Conservation (phyloP, 2,797 vertebrate genomes). For the Chelon labrosus region DNA sequence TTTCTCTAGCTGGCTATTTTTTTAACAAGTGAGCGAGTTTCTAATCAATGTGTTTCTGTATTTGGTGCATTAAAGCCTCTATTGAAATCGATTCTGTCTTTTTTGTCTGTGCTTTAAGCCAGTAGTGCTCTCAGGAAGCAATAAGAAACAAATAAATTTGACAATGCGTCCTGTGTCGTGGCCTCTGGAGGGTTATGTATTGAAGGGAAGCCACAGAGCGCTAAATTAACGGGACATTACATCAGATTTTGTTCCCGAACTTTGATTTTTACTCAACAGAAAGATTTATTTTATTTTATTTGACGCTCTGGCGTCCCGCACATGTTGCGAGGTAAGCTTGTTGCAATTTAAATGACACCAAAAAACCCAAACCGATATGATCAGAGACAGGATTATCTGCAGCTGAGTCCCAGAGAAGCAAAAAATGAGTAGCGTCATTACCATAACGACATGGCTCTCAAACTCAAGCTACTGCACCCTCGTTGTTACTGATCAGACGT, state of each 20-base stretch:
- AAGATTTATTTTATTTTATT: background rate
- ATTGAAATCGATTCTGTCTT: background rate
- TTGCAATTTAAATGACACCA: conserved; percentile 30
- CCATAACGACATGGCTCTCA: too few relatives aligned
- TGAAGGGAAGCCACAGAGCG: conserved; percentile 1
- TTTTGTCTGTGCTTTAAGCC: background rate
- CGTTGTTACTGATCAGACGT: too few relatives aligned
- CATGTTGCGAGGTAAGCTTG: conserved; percentile 9
- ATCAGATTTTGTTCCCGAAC: background rate
- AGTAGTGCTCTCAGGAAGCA: conserved; percentile 6
- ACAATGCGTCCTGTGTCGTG: background rate
- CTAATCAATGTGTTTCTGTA: background rate
- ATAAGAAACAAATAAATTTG: conserved; percentile 4
- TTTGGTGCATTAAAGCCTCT: background rate
- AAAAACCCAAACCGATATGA: conserved; percentile 26
- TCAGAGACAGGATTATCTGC: conserved; percentile 30
- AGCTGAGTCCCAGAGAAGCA: conserved; percentile 20
- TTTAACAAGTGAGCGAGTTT: background rate
- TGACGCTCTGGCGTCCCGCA: background rate
- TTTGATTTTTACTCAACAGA: conserved; percentile 7
- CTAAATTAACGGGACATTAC: conserved; percentile 10
- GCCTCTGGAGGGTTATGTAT: background rate
- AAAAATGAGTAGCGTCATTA: too few relatives aligned
- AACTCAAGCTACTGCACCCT: too few relatives aligned
- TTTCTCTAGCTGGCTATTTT: background rate